Percentiles rank a stretch among this genome's conserved stretches.
phyloP scores from a whole-genome alignment of 2,113 vertebrate species.

The Callionymus lyra region DNA sequence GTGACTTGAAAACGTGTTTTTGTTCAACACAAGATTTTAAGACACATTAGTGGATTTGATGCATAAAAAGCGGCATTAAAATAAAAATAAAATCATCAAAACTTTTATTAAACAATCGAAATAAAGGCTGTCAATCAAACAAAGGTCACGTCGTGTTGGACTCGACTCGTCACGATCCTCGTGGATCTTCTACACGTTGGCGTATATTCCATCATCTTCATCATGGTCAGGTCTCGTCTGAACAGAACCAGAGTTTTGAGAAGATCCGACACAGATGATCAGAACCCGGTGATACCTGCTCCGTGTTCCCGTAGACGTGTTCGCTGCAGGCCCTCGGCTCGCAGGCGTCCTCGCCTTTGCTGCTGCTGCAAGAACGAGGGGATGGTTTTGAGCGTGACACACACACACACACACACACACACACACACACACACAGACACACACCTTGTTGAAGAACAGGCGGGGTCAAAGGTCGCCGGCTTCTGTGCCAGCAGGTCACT shows the following conservation, averaged over 20 bases:
- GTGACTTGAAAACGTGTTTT: too few relatives aligned
- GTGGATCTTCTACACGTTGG: constrained; percentile 22
- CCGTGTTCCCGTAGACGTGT: constrained; percentile 24
- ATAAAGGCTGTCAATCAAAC: too few relatives aligned
- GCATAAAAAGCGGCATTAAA: too few relatives aligned
- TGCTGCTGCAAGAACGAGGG: neutral
- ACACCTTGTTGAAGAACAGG: neutral
- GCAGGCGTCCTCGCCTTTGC: neutral
- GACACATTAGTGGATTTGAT: too few relatives aligned
- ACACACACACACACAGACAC: neutral
- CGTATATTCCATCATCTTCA: constrained; percentile 31
- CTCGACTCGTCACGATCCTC: neutral
- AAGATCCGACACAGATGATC: too few relatives aligned
- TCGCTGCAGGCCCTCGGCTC: neutral
- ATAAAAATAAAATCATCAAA: too few relatives aligned
- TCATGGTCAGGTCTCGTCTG: constrained; percentile 11
- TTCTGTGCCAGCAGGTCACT: neutral
- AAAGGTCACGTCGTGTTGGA: neutral
- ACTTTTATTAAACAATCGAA: too few relatives aligned
- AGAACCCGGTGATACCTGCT: constrained; percentile 19
- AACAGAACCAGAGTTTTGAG: constrained; percentile 2
- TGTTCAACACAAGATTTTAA: too few relatives aligned
- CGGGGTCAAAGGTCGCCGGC: neutral
- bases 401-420: neutral
- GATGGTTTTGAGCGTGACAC: too few relatives aligned